These are phyloP conservation scores for Phylloscopus collybita DNA, from an alignment of 2,797 vertebrate genomes.

Conservation along the genomic window DNA sequence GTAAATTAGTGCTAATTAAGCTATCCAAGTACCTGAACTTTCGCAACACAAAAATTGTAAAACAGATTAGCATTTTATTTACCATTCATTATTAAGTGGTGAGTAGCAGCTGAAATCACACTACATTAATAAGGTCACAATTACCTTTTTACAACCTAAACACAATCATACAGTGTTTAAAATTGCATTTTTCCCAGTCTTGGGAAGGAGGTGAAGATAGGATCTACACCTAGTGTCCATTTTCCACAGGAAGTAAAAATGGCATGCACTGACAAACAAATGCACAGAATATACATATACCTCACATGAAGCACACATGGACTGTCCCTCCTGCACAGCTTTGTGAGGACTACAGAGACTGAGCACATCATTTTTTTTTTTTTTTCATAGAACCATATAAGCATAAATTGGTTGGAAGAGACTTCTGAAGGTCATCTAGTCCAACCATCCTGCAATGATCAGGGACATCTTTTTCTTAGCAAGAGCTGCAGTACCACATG, in stretches of 20 bases:
- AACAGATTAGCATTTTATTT: conserved; percentile 69
- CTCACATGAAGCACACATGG: fast-evolving
- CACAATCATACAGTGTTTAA: not conserved
- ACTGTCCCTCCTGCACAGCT: not conserved
- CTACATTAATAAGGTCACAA: conserved; percentile 55
- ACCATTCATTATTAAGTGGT: conserved; percentile 60
- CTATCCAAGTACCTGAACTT: conserved; percentile 58
- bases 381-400: not conserved
- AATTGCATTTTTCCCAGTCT: not conserved
- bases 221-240: not conserved
- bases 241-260: not conserved
- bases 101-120: conserved; percentile 57
- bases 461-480: not conserved
- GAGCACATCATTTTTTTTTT: not conserved
- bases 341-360: not conserved
- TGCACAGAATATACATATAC: not conserved
- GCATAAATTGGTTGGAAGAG: not conserved
- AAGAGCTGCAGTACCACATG: not conserved
- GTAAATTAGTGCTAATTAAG: conserved; percentile 67
- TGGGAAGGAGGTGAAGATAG: not conserved
- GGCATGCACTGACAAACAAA: not conserved
- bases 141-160: conserved; percentile 41
- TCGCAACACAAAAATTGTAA: conserved; percentile 50
- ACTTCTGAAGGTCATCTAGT: not conserved
- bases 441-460: not conserved